Conservation (phyloP, 1,140 invertebrate genomes). For the Bombus terrestris region DNA sequence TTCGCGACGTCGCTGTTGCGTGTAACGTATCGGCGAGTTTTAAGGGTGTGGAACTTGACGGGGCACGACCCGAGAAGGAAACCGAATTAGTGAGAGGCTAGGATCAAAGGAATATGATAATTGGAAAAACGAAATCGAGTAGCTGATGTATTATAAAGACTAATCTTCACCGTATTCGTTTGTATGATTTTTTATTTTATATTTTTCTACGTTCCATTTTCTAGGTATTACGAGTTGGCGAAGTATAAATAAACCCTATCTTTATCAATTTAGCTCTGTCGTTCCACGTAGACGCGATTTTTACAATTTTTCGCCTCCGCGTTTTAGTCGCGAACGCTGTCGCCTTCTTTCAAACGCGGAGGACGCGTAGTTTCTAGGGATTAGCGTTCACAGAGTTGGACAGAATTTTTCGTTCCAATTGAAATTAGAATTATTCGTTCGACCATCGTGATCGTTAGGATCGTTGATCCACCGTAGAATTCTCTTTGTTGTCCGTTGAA, state of each 20-base stretch:
- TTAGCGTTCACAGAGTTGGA: slow-evolving; percentile 31
- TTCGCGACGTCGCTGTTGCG: not conserved
- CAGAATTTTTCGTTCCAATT: not conserved
- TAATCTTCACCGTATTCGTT: slow-evolving; percentile 30
- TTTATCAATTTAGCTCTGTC: not conserved
- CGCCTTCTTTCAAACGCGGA: not conserved
- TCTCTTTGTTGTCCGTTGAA: not conserved
- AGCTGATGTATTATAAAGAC: not conserved
- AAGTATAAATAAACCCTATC: not conserved
- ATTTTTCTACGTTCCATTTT: slow-evolving; percentile 54
- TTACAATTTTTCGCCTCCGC: slow-evolving; percentile 6
- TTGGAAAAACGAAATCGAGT: not conserved
- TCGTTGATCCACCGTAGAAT: not conserved
- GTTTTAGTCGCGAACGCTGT: not conserved
- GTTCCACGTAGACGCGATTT: slow-evolving; percentile 11
- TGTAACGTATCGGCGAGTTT: not conserved
- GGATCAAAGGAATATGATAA: not conserved
- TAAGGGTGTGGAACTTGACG: not conserved
- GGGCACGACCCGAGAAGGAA: not conserved
- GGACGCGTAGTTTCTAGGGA: not conserved
- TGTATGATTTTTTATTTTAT: slow-evolving; percentile 53
- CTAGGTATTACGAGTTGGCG: slow-evolving; percentile 7
- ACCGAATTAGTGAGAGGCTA: slow-evolving; percentile 35
- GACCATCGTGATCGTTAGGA: not conserved
- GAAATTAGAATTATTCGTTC: not conserved